Conservation (phyloP, 2,888 invertebrate species). For the Anthrax anthrax region DNA sequence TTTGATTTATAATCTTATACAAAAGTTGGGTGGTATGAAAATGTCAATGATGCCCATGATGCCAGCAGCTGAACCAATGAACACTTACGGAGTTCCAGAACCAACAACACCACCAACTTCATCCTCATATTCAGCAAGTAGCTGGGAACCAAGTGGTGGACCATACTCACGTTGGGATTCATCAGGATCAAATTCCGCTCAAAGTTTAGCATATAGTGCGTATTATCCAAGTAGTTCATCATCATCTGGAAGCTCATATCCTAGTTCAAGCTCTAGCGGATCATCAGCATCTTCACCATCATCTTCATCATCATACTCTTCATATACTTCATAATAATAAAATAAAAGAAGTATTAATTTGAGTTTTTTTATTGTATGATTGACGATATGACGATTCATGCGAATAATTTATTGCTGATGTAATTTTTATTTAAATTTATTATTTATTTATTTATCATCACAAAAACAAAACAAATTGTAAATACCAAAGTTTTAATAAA, state of each 20-base stretch:
- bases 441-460: not conserved
- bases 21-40: conserved; percentile 67
- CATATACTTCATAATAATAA: conserved; percentile 5
- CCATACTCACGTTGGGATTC: conserved; percentile 69
- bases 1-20: conserved; percentile 60
- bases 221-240: conserved; percentile 52
- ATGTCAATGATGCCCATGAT: conserved; percentile 47
- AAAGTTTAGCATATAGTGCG: conserved; percentile 54
- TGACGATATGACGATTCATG: not conserved
- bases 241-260: conserved; percentile 39
- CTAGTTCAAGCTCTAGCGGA: conserved; percentile 34
- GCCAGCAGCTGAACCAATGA: conserved; percentile 42
- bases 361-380: conserved; percentile 1
- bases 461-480: not conserved
- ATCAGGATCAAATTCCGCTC: conserved; percentile 34
- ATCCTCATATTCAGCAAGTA: conserved; percentile 52
- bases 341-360: not conserved
- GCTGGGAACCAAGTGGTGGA: conserved; percentile 56
- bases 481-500: not conserved
- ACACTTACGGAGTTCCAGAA: conserved; percentile 55
- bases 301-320: conserved; percentile 7
- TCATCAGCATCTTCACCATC: conserved; percentile 16
- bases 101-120: conserved; percentile 48
- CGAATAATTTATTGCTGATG: not conserved
- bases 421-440: not conserved